Conservation (phyloP, 2,888 invertebrate species). For the Acleris literana region DNA sequence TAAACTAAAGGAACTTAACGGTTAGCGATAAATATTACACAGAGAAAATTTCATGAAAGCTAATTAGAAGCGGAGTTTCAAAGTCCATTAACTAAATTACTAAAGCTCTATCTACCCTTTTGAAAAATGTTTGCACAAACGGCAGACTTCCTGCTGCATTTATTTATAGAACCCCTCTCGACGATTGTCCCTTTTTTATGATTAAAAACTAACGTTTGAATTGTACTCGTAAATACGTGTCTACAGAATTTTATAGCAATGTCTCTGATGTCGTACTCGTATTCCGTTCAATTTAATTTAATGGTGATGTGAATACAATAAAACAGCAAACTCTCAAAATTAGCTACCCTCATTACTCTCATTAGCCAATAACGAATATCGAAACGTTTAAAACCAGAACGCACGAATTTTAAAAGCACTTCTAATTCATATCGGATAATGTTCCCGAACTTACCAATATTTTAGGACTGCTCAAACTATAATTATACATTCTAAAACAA, state of each 20-base stretch:
- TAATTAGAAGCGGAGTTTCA: constrained; percentile 58
- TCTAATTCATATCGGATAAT: neutral
- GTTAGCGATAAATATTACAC: constrained; percentile 28
- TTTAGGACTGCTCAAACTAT: constrained; percentile 13
- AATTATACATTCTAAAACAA: constrained; percentile 18
- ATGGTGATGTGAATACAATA: neutral
- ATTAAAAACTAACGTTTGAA: constrained; percentile 15
- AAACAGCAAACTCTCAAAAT: too few species aligned
- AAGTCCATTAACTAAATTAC: constrained; percentile 63
- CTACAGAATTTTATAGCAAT: neutral
- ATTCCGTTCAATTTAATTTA: neutral
- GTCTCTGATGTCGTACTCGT: constrained; percentile 8
- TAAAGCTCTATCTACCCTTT: constrained; percentile 41
- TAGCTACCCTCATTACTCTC: too few species aligned
- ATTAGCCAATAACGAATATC: too few species aligned
- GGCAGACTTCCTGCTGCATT: constrained; percentile 20
- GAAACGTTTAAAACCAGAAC: too few species aligned
- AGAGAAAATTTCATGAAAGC: constrained; percentile 49
- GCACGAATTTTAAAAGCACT: too few species aligned
- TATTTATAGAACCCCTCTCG: constrained; percentile 34
- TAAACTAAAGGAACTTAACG: constrained; percentile 7
- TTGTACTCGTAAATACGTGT: neutral
- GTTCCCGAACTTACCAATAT: neutral
- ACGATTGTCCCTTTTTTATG: constrained; percentile 16
- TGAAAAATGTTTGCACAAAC: constrained; percentile 50